phyloP scores from a whole-genome alignment of 2,797 vertebrate genomes.

The Enteromius radiatus region DNA sequence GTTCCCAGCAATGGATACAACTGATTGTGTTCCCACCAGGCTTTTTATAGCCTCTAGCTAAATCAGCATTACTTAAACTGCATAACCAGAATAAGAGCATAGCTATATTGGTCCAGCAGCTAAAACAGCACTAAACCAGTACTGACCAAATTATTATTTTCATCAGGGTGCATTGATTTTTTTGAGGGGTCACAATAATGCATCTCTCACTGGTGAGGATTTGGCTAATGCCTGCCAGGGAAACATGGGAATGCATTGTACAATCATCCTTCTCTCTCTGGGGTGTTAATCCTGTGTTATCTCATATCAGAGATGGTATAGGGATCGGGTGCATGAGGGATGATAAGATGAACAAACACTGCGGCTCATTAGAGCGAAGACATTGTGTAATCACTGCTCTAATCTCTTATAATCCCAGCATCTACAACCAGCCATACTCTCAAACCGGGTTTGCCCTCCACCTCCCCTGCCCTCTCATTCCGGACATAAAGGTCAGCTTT shows the following conservation, averaged over 20 bases:
- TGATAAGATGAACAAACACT: slow-evolving; percentile 86
- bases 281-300: slow-evolving; percentile 72
- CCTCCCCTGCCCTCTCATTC: not conserved
- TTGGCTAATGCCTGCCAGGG: slow-evolving; percentile 68
- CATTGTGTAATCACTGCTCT: slow-evolving; percentile 83
- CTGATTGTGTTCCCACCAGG: not conserved
- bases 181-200: slow-evolving; percentile 66
- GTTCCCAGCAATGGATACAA: not conserved
- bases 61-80: not conserved
- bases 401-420: slow-evolving; percentile 83
- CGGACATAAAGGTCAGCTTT: slow-evolving; percentile 2
- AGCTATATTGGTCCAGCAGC: not conserved
- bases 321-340: slow-evolving; percentile 76
- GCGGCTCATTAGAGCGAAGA: slow-evolving; percentile 85
- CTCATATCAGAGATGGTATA: slow-evolving; percentile 73
- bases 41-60: not conserved
- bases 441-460: slow-evolving; percentile 43
- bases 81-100: not conserved
- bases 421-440: slow-evolving; percentile 71
- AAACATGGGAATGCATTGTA: slow-evolving; percentile 58
- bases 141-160: not conserved
- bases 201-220: slow-evolving; percentile 73
- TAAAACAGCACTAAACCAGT: not conserved
- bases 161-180: not conserved
- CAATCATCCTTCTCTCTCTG: slow-evolving; percentile 66